Evolutionary conservation across 2,888 invertebrate genomes (phyloP), one percentile per base, ranked within the genome.

Genomic region (Eumerus sabulonum): DNA sequence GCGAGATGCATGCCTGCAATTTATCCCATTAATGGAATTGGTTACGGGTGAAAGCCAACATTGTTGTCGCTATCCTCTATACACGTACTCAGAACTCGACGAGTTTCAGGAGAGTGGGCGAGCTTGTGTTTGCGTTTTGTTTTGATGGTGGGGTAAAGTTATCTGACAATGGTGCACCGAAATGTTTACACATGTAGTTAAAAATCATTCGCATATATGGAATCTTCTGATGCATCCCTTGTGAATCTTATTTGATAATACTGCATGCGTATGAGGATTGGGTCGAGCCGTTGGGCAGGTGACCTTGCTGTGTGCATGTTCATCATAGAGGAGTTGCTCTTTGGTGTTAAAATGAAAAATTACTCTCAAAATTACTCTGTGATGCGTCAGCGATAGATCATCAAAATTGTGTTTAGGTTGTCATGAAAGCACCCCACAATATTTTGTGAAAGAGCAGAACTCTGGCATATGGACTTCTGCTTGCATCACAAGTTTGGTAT

Each of bases 171-270:
- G 54, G 77, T 74, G 68, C 63, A 74, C 79, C 73, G 68, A 79
- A 70, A 70, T 79, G 79, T 79, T 79, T 79, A 74, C 79, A 74
- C n/a, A n/a, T n/a, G n/a, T 64, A 79, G 79, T 79, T 79, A 70
- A 74, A 74, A 79, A 79, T 74, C 68, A 79, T 79, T 74, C 79
- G 74, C 74, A 74, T 79, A 74, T 79, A 74, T 79, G 70, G 73
- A 79, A 74, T 79, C 64, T 59, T 68, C 56, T 79, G 79, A 79
- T 79, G 74, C 79, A 79, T 79, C 74, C 68, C 60, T 74, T 79
- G 64, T 74, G 63, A 64, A 64, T 79, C 74, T 74, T 79, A 74
- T 79, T 79, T 79, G 51, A 68, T 59, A 79, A 74, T 57, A 62
- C 48, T 27, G 50, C 51, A 51, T 36, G 38, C 16, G 40, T 16